Conservation (phyloP, 92 coral and sea anemone species). For the Diadumene lineata region DNA sequence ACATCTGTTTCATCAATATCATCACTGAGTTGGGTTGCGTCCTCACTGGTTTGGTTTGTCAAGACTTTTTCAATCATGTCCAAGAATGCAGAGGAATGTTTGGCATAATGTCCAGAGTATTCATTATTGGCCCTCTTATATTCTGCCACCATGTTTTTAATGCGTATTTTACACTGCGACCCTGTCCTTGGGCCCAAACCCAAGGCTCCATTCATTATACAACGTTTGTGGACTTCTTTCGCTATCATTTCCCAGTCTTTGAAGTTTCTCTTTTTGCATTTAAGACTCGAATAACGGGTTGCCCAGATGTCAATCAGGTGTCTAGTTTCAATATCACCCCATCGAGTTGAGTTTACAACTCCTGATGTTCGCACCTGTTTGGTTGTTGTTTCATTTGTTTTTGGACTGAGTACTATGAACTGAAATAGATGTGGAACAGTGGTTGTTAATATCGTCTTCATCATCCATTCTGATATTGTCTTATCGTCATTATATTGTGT, state of each 20-base stretch:
- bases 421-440: not conserved
- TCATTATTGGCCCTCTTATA: conserved; percentile 75
- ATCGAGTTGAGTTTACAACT: conserved; percentile 71
- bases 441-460: not conserved
- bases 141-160: conserved; percentile 78
- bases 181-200: conserved; percentile 84
- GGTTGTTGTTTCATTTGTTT: conserved; percentile 3
- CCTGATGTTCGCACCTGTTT: conserved; percentile 17
- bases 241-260: conserved; percentile 88
- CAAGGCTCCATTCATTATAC: conserved; percentile 45
- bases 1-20: conserved; percentile 14
- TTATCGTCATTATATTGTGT: too few relatives aligned
- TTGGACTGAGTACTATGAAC: not conserved
- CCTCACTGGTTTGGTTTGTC: conserved; percentile 7
- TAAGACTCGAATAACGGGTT: conserved; percentile 60
- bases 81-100: conserved; percentile 60
- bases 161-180: conserved; percentile 81
- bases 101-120: conserved; percentile 41
- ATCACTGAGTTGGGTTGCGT: not conserved
- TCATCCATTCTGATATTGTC: too few relatives aligned
- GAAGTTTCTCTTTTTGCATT: conserved; percentile 70
- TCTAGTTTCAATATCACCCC: conserved; percentile 79
- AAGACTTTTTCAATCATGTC: conserved; percentile 61
- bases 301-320: conserved; percentile 73
- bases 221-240: conserved; percentile 68